Base-by-base conservation (phyloP, 2,113 vertebrate species). In the Bagarius yarrelli region DNA sequence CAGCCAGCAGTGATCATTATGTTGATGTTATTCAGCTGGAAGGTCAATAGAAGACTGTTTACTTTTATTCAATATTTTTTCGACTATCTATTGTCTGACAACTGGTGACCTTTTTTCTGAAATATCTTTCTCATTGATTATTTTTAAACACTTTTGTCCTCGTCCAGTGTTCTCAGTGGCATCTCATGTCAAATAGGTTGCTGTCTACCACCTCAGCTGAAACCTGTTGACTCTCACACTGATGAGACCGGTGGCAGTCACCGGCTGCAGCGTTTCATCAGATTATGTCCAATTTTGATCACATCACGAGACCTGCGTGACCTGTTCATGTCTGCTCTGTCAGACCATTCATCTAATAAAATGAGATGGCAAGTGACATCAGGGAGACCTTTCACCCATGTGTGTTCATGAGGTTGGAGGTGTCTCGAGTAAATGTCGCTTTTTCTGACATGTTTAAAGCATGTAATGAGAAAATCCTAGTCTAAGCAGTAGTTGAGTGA, bases 381-480 rank as follows among this genome's bases (percentile, higher is more conserved):
- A 32, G 56, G 27, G 70, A 69, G 84, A 87, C 88, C 87, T 85
- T 75, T 87, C 63, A 83, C 81, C 86, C 84, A 53, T 13, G 60
- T 76, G 88, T 86, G 77, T n/a, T 56, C 52, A 67, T 36, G 60
- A 27, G 83, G 83, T 84, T 66, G 40, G 64, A 27, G 1, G 56
- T 50, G 80, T 64, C 32, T 2, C 23, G 55, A 57, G 55, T 75
- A 59, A 75, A 59, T 59, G 52, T 75, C 40, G 71, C 60, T 87
- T 86, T 56, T 53, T 85, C 86, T 90, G 90, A 89, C 91, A 88
- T 87, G 86, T 89, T 87, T 15, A 87, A 88, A 25, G 73, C 23
- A 59, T 44, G 55, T 18, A 1, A 76, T 89, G 89, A 90, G 89
- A 90, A 87, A 88, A 81, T 81, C 83, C 87, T 86, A 71, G 79